Evolutionary conservation across 2,797 vertebrate species (phyloP), one percentile per base, ranked within the genome.

Genomic region (Argentina silus): DNA sequence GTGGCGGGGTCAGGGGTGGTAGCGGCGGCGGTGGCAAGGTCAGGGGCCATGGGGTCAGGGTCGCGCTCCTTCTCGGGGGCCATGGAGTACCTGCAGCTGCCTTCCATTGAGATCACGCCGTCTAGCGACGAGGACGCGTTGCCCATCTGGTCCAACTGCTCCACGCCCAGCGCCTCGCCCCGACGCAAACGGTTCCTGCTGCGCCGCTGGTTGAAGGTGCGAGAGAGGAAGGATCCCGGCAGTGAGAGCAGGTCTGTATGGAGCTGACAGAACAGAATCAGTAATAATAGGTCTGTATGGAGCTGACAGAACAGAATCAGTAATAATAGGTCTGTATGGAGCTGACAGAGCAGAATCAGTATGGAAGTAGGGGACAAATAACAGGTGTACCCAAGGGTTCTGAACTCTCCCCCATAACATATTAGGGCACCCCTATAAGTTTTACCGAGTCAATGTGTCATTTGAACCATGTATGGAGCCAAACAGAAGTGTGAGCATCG

Each of bases 91-190:
- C 88, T 96, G 72, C 95, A 95, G 85, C 94, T 95, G 62, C 95
- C 95, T 0, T 94, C 95, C 85, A 96, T 96, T 72, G 95, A 95
- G 84, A 95, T 96, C 78, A 96, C 95, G 2, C 95, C 95, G 0
- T 96, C 95, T 72, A 96, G 95, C 50, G 95, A 96, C 12, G 95
- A 96, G 88, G 95, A 96, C 62, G 76, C 76, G 0, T 42, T 23
- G 27, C 90, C 93, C 2, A 90, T 89, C 0, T 94, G 93, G 92
- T 96, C 95, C 51, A 93, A 91, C 87, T 94, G 94, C 67, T 96
- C 95, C 76, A 96, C 95, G 1, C 95, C 95, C 72, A 96, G 93
- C 15, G 93, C 95, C 27, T 96, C 95, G 19, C 95, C 95, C 0
- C 93, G 93, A 21, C 92, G 95, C 69, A 94, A 93, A 71, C 94